Evolutionary conservation across 2,113 vertebrate species (phyloP).

Genomic region (Sturnira hondurensis): DNA sequence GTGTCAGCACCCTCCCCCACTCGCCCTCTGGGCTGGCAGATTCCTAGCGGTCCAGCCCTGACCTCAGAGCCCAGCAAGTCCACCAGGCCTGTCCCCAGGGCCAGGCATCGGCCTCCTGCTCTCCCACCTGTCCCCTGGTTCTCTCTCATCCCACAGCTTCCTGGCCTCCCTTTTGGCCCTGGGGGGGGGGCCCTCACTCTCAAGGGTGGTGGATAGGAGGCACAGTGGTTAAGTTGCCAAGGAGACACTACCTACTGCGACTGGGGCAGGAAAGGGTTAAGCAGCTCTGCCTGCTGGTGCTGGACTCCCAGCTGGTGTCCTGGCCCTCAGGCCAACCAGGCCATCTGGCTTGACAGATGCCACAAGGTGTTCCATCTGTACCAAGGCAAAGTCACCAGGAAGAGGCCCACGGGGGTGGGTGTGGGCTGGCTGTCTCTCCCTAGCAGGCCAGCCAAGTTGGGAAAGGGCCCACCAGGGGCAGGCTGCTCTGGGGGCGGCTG

Average conservation of each 20-base stretch:
- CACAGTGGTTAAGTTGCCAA: not conserved
- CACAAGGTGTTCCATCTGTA: slow-evolving; percentile 60
- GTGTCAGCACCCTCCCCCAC: not conserved
- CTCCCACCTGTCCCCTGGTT: too few relatives aligned
- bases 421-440: not conserved
- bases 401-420: not conserved
- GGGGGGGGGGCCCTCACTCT: not conserved
- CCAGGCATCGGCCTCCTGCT: rapidly evolving
- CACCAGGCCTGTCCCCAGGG: not conserved
- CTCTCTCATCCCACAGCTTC: not conserved
- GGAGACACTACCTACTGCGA: rapidly evolving
- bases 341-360: slow-evolving; percentile 66
- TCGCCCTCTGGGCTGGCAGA: not conserved
- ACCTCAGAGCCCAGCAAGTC: not conserved
- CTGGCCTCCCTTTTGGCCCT: not conserved
- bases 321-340: not conserved
- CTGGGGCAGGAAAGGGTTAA: slow-evolving; percentile 61
- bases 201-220: not conserved
- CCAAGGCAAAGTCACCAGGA: slow-evolving; percentile 58
- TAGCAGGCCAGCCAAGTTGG: not conserved
- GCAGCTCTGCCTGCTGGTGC: not conserved
- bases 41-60: not conserved
- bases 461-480: not conserved
- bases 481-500: not conserved
- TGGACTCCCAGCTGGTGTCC: slow-evolving; percentile 54